phyloP scores from a whole-genome alignment of 2,888 invertebrate genomes.

The Nymphalis polychloros region DNA sequence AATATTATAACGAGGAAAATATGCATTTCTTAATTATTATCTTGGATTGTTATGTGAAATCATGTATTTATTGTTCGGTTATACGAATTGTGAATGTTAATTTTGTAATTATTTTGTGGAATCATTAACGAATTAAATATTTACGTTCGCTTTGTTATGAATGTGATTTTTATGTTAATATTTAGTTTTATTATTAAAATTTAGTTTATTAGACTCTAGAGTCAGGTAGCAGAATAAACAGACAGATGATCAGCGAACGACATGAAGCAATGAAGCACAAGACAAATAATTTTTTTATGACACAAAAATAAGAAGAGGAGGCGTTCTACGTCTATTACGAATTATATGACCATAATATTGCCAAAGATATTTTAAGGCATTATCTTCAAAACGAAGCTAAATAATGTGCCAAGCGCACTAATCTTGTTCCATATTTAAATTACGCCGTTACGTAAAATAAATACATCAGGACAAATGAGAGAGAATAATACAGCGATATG shows the following conservation, averaged over 20 bases:
- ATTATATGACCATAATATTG: slow-evolving; percentile 21
- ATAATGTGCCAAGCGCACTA: slow-evolving; percentile 29
- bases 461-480: neutral
- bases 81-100: neutral
- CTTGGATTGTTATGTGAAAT: slow-evolving; percentile 1
- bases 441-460: neutral
- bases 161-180: slow-evolving; percentile 3
- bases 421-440: slow-evolving; percentile 2
- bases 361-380: slow-evolving; percentile 34
- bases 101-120: neutral
- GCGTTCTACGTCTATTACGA: slow-evolving; percentile 6
- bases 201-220: slow-evolving; percentile 24
- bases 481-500: neutral
- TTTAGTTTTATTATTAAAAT: slow-evolving; percentile 8
- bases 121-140: neutral
- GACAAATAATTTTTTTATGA: slow-evolving; percentile 13
- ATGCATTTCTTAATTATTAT: neutral
- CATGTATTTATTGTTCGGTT: slow-evolving; percentile 7
- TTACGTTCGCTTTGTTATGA: slow-evolving; percentile 3
- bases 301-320: slow-evolving; percentile 2
- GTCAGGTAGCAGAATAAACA: slow-evolving; percentile 43
- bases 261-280: slow-evolving; percentile 9
- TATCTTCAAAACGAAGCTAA: slow-evolving; percentile 22
- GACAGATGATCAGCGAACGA: slow-evolving; percentile 39
- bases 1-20: neutral